A percentile compares a stretch with the other conserved stretches of the same genome.
These are phyloP conservation scores for Lordiphosa stackelbergi DNA, from an alignment of 1,140 invertebrate genomes.

Conservation along the genomic window DNA sequence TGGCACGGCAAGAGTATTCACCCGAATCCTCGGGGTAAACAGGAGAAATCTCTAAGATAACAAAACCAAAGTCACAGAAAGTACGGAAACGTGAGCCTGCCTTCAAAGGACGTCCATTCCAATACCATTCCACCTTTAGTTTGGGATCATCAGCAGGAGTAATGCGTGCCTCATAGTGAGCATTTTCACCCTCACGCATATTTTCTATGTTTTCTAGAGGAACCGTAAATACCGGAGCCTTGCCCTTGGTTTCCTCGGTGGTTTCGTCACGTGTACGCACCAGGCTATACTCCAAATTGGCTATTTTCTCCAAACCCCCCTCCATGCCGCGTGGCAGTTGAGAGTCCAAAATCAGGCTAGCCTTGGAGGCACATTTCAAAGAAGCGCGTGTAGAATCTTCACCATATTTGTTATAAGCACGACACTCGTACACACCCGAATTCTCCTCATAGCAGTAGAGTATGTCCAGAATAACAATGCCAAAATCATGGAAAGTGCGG, in stretches of 20 bases:
- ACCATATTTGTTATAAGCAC: constrained; percentile 95
- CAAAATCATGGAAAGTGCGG: constrained; percentile 97
- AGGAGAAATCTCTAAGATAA: constrained; percentile 94
- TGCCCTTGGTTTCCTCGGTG: constrained; percentile 84
- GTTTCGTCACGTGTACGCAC: constrained; percentile 84
- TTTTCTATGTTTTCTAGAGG: constrained; percentile 92
- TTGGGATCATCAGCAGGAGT: constrained; percentile 96
- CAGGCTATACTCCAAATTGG: constrained; percentile 92
- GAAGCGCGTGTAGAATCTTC: constrained; percentile 90
- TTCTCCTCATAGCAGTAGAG: constrained; percentile 98
- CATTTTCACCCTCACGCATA: constrained; percentile 92
- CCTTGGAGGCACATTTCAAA: constrained; percentile 91
- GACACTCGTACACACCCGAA: constrained; percentile 94
- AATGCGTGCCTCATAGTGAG: constrained; percentile 95
- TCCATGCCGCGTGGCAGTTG: constrained; percentile 96
- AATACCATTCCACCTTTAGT: constrained; percentile 96
- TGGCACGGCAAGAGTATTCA: constrained; percentile 94
- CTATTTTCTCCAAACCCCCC: constrained; percentile 93
- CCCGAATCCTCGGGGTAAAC: constrained; percentile 97
- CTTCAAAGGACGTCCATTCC: constrained; percentile 93
- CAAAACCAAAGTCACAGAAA: constrained; percentile 97
- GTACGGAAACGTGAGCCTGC: constrained; percentile 94
- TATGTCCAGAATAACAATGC: constrained; percentile 96
- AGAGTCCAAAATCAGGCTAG: constrained; percentile 95
- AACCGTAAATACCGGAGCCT: constrained; percentile 93